phyloP scores from a whole-genome alignment of 2,797 vertebrate genomes.

The Mionectes olivaceus region DNA sequence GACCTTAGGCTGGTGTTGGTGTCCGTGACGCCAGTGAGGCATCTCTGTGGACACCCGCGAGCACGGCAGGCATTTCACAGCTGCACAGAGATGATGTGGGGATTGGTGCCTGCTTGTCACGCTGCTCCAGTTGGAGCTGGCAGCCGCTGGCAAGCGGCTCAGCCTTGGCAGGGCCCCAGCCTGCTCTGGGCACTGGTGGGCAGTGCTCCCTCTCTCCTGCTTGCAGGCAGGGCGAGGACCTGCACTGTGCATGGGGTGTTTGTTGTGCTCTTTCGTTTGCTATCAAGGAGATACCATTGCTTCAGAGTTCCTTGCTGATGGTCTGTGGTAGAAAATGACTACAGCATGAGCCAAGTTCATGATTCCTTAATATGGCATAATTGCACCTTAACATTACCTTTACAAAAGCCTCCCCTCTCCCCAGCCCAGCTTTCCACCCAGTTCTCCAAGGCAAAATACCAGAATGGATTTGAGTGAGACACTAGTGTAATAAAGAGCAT shows the following conservation, averaged over 20 bases:
- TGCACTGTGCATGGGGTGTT: accelerated
- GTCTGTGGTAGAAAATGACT: neutral
- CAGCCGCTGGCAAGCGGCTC: neutral
- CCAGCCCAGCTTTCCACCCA: neutral
- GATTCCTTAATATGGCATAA: neutral
- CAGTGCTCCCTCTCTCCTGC: neutral
- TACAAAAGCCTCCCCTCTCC: neutral
- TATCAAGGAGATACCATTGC: neutral
- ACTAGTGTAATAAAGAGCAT: neutral
- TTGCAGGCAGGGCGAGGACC: neutral
- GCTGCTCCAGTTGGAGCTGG: accelerated
- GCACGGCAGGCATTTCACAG: neutral
- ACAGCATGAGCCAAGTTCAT: neutral
- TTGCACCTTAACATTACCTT: neutral
- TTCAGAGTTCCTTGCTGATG: neutral
- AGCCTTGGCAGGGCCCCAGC: neutral
- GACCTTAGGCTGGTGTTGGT: neutral
- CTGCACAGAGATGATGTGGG: accelerated
- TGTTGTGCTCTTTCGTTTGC: accelerated
- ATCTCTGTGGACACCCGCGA: accelerated
- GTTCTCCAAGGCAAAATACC: neutral
- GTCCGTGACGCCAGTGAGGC: neutral
- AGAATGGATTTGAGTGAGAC: neutral
- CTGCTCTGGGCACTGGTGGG: accelerated
- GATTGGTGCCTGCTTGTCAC: accelerated